Conservation (phyloP, 2,113 vertebrate genomes). For the Empidonax alnorum region DNA sequence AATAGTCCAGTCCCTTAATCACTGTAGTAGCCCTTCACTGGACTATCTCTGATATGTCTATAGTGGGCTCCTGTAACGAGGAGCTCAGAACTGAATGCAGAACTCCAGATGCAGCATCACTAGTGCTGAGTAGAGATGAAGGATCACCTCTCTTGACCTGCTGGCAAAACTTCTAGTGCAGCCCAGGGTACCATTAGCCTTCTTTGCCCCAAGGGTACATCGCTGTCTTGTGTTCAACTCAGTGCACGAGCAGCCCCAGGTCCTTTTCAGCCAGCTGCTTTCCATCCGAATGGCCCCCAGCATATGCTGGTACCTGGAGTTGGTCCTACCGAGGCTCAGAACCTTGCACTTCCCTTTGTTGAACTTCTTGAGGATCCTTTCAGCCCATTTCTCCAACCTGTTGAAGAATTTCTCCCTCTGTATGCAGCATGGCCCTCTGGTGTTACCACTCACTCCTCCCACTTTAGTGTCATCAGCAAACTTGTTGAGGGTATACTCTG, state of each 20-base stretch:
- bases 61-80: neutral
- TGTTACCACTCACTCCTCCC: neutral
- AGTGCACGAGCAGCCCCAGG: fast-evolving
- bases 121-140: neutral
- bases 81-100: neutral
- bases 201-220: neutral
- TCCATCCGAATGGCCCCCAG: neutral
- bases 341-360: neutral
- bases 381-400: neutral
- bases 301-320: neutral
- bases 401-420: neutral
- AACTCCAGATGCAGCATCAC: neutral
- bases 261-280: neutral
- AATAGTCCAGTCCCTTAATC: neutral
- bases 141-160: neutral
- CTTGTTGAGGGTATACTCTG: neutral
- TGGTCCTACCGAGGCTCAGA: neutral
- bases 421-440: neutral
- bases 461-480: neutral
- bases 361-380: neutral
- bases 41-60: neutral
- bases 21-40: neutral
- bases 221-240: neutral
- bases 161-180: neutral
- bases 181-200: neutral